Conservation (phyloP, 2,113 vertebrate species). For the Menidia beryllina region DNA sequence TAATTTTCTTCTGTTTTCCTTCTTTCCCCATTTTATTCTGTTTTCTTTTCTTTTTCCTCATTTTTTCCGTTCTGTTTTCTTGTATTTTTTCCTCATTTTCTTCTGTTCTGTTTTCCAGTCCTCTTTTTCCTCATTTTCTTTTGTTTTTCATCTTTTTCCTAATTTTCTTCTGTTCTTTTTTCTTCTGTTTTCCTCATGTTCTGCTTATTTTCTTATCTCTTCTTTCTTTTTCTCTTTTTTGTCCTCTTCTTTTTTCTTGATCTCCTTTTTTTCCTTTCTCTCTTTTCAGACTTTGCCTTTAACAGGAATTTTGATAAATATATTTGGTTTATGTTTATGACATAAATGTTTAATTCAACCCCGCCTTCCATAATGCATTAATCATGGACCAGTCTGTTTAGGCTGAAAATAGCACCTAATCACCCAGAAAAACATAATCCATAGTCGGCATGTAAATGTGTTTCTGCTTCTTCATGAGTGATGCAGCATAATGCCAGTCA, state of each 20-base stretch:
- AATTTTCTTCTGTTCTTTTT: too few species aligned
- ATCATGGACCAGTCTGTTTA: slow-evolving; percentile 78
- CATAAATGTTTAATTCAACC: slow-evolving; percentile 77
- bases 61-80: too few species aligned
- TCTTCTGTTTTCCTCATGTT: not conserved
- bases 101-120: too few species aligned
- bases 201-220: too few species aligned
- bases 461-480: slow-evolving; percentile 54
- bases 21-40: too few species aligned
- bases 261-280: not conserved
- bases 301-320: slow-evolving; percentile 35
- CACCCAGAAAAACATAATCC: slow-evolving; percentile 74
- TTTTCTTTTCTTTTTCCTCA: too few species aligned
- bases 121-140: too few species aligned
- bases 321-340: slow-evolving; percentile 44
- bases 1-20: too few species aligned
- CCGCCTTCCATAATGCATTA: slow-evolving; percentile 77
- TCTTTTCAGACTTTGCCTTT: not conserved
- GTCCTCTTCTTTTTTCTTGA: not conserved
- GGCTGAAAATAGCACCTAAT: slow-evolving; percentile 77
- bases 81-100: too few species aligned
- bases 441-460: slow-evolving; percentile 49
- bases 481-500: slow-evolving; percentile 53
- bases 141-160: too few species aligned
- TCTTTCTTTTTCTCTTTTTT: not conserved